phyloP scores from a whole-genome alignment of 2,888 invertebrate genomes.

The Polydrusus pterygomalis region DNA sequence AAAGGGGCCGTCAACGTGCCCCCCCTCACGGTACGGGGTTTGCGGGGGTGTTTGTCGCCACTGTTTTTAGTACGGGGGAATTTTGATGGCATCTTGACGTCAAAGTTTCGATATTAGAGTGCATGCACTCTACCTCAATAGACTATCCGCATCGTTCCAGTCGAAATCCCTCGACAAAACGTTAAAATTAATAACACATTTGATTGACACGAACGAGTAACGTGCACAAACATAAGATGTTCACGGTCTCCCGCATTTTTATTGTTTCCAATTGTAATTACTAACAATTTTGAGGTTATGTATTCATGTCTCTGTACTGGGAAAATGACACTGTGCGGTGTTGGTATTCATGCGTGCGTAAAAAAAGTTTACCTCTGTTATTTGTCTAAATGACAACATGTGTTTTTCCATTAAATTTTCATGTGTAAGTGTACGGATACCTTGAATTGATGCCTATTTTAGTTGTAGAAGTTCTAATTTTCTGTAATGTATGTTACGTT shows the following conservation, averaged over 20 bases:
- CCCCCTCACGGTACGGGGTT: too few relatives aligned
- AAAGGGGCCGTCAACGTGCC: too few relatives aligned
- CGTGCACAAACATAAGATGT: conserved; percentile 43
- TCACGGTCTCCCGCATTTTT: conserved; percentile 49
- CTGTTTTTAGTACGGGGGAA: too few relatives aligned
- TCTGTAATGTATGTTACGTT: conserved; percentile 10
- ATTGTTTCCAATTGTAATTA: conserved; percentile 49
- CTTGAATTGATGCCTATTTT: conserved; percentile 12
- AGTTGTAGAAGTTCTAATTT: conserved; percentile 15
- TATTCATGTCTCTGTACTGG: conserved; percentile 43
- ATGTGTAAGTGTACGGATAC: conserved; percentile 32
- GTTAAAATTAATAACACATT: conserved; percentile 33
- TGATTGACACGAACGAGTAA: conserved; percentile 40
- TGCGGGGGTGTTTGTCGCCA: too few relatives aligned
- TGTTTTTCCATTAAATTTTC: conserved; percentile 49
- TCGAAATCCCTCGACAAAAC: conserved; percentile 24
- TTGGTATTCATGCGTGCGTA: conserved; percentile 49
- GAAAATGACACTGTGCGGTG: conserved; percentile 51
- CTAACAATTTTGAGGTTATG: conserved; percentile 53
- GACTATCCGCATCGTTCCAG: conserved; percentile 6
- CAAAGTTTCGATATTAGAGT: too few relatives aligned
- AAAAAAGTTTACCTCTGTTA: conserved; percentile 49
- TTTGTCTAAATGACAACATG: conserved; percentile 46
- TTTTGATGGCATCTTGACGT: too few relatives aligned
- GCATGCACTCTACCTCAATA: too few relatives aligned